Evolutionary conservation across 2,888 invertebrate genomes (phyloP), one percentile per base, ranked within the genome.

Genomic region (Andrena minutula): DNA sequence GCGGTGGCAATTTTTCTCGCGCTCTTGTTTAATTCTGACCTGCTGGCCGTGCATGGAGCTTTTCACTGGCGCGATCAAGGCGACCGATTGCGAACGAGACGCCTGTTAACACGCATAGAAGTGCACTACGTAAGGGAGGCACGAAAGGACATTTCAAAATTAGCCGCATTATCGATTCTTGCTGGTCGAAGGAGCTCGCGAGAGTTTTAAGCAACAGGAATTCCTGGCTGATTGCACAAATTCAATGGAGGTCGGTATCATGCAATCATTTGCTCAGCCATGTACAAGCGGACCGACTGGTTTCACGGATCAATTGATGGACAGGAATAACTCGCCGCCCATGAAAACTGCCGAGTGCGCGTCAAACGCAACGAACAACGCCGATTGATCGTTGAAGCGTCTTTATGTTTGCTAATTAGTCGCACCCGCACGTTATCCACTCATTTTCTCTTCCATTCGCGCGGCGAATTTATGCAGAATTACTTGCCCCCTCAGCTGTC

Each of bases 401-500:
- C 64, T 75, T 64, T 49, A 53, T 41, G 12, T 23, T 1, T 30
- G 41, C 10, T 58, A 66, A 79, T 79, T 65, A 60, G 47, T 66
- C 47, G 63, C 32, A 30, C 7, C 16, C 26, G n/a, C 49, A 32
- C 23, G 61, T 69, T 75, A 49, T 28, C 32, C 63, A 10, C 20
- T n/a, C 58, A 53, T 69, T 81, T 58, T 16, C 63, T 69, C 64
- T 78, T 72, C 69, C 58, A 64, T 73, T 20, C 65, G 49, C 26
- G n/a, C 58, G 51, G 79, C 41, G 47, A 63, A 80, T 68, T 68
- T 51, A 47, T 64, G 64, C 72, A 30, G 73, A 51, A 76, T 73
- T 71, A 83, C 69, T 81, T 80, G 35, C 30, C 16, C 41, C 41
- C 66, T 20, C 70, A 41, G 30, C n/a, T 30, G 64, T 82, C 64